phyloP scores from a whole-genome alignment of 2,113 vertebrate species.

The Aptenodytes forsteri region DNA sequence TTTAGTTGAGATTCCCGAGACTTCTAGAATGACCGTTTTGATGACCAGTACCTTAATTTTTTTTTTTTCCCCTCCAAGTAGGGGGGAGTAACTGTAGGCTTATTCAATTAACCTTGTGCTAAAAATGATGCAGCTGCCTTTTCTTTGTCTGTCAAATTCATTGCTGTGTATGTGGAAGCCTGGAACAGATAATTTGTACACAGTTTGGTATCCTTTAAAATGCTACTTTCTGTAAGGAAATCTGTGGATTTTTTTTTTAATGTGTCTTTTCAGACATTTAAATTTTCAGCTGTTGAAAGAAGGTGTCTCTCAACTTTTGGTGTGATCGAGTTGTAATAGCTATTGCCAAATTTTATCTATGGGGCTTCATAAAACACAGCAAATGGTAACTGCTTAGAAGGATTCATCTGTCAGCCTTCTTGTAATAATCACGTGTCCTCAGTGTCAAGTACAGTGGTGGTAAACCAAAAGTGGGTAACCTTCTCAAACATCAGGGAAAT shows the following conservation, averaged over 20 bases:
- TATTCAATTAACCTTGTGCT: neutral
- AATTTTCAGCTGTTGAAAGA: neutral
- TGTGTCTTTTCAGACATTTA: neutral
- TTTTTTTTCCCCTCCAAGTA: neutral
- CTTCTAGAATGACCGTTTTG: neutral
- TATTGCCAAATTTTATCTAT: neutral
- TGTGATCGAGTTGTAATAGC: neutral
- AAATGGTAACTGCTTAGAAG: neutral
- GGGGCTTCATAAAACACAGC: neutral
- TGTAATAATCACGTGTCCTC: neutral
- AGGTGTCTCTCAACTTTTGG: neutral
- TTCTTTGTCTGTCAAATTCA: neutral
- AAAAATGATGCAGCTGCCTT: neutral
- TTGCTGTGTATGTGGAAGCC: neutral
- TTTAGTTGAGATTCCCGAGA: neutral
- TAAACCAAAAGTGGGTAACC: neutral
- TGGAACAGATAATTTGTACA: neutral
- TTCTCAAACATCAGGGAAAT: neutral
- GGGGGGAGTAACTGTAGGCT: neutral
- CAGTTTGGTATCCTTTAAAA: neutral
- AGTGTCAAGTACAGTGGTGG: neutral
- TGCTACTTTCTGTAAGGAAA: neutral
- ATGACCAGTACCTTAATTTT: neutral
- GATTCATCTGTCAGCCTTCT: neutral
- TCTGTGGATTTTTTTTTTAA: neutral